phyloP scores from a whole-genome alignment of 2,797 vertebrate species.

The Chelon auratus region DNA sequence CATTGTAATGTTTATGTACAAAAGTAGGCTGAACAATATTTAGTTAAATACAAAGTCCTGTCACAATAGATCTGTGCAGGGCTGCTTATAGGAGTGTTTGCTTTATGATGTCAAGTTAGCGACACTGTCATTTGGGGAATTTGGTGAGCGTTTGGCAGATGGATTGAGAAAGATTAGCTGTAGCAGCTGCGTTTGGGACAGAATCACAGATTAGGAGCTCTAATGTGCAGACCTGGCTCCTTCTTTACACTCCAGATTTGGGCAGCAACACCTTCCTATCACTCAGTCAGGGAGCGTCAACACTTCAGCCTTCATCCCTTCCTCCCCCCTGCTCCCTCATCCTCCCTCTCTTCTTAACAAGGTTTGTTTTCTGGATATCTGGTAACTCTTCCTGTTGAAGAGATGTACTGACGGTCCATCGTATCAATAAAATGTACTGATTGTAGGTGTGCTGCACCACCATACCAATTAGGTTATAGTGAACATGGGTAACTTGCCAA shows the following conservation, averaged over 20 bases:
- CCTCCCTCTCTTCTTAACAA: constrained; percentile 40
- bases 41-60: constrained; percentile 22
- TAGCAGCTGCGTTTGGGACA: constrained; percentile 88
- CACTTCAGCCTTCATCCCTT: constrained; percentile 67
- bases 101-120: constrained; percentile 76
- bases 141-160: constrained; percentile 84
- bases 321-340: constrained; percentile 45
- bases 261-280: constrained; percentile 85
- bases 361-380: constrained; percentile 40
- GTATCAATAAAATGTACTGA: constrained; percentile 12
- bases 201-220: constrained; percentile 87
- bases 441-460: constrained; percentile 24
- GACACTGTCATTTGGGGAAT: constrained; percentile 83
- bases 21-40: constrained; percentile 25
- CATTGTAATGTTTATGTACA: background rate
- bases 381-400: constrained; percentile 23
- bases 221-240: constrained; percentile 87
- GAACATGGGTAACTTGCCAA: constrained; percentile 47
- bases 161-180: constrained; percentile 86
- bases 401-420: constrained; percentile 17
- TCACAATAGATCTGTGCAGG: constrained; percentile 22
- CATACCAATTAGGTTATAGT: constrained; percentile 16
- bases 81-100: constrained; percentile 56
- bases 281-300: constrained; percentile 81
- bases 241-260: constrained; percentile 85